These are phyloP conservation scores for Rhinolophus sinicus DNA, from an alignment of 2,113 vertebrate genomes.

Conservation along the genomic window DNA sequence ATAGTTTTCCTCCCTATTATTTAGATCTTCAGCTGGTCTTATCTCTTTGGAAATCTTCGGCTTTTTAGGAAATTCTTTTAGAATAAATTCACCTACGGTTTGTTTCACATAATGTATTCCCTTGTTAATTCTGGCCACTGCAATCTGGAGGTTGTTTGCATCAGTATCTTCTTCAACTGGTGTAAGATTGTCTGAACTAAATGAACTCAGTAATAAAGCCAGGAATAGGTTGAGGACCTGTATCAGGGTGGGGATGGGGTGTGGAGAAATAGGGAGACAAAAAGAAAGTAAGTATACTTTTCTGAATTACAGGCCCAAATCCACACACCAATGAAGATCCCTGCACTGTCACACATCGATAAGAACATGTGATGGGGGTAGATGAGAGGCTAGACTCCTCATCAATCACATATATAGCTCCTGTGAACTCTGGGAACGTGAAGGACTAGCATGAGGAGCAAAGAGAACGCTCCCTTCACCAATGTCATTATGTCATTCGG, in stretches of 20 bases:
- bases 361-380: accelerated
- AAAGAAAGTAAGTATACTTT: neutral
- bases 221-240: conserved; percentile 98
- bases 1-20: conserved; percentile 84
- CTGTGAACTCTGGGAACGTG: neutral
- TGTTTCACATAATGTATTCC: conserved; percentile 89
- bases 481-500: neutral
- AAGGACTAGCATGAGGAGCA: neutral
- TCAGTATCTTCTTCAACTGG: conserved; percentile 92
- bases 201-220: conserved; percentile 96
- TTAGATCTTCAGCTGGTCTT: conserved; percentile 86
- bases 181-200: conserved; percentile 96
- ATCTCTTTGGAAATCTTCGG: conserved; percentile 84
- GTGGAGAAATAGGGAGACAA: neutral
- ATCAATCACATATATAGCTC: accelerated
- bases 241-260: neutral
- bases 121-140: conserved; percentile 91
- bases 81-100: conserved; percentile 84
- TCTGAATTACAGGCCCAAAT: neutral
- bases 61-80: conserved; percentile 83
- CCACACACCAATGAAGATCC: neutral
- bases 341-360: neutral
- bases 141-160: conserved; percentile 94
- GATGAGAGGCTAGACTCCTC: neutral
- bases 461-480: neutral